Percentiles rank a stretch among this genome's conserved stretches.
phyloP scores from a whole-genome alignment of 2,113 vertebrate species.

The Oncorhynchus mykiss region DNA sequence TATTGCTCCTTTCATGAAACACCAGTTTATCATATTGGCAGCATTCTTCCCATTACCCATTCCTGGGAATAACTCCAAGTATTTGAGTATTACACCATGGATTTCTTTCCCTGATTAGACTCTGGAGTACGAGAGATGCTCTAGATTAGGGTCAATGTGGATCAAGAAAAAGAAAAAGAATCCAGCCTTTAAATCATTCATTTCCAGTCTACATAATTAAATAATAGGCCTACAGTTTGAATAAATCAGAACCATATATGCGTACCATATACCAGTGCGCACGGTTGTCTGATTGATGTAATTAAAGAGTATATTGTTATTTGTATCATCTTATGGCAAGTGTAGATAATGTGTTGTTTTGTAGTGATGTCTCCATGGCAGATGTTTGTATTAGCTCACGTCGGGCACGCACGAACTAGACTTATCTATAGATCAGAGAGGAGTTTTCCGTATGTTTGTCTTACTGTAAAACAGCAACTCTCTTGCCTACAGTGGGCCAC shows the following conservation, averaged over 20 bases:
- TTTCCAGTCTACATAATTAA: no score
- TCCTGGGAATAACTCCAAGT: constrained; percentile 10
- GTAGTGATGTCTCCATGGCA: constrained; percentile 77
- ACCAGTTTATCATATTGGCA: background rate
- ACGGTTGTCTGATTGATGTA: background rate
- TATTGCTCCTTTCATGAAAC: background rate
- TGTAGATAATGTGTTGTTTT: constrained; percentile 81
- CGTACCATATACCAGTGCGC: constrained; percentile 8
- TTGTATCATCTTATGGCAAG: constrained; percentile 80
- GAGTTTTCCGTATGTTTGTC: constrained; percentile 27
- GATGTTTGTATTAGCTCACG: constrained; percentile 80
- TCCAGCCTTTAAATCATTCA: constrained; percentile 70
- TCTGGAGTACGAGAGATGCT: constrained; percentile 2
- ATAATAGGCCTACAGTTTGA: no score
- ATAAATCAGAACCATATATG: constrained; percentile 12
- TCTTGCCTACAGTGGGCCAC: constrained; percentile 26
- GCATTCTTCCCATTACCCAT: constrained; percentile 12
- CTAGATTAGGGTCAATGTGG: constrained; percentile 22
- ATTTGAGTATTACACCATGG: background rate
- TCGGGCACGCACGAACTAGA: constrained; percentile 69
- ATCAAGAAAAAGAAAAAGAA: constrained; percentile 67
- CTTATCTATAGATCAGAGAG: constrained; percentile 43
- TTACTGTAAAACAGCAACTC: constrained; percentile 26
- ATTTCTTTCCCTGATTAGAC: constrained; percentile 20
- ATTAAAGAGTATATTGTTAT: constrained; percentile 70